phyloP scores from a whole-genome alignment of 2,797 vertebrate species.

The Clarias laeviceps region DNA sequence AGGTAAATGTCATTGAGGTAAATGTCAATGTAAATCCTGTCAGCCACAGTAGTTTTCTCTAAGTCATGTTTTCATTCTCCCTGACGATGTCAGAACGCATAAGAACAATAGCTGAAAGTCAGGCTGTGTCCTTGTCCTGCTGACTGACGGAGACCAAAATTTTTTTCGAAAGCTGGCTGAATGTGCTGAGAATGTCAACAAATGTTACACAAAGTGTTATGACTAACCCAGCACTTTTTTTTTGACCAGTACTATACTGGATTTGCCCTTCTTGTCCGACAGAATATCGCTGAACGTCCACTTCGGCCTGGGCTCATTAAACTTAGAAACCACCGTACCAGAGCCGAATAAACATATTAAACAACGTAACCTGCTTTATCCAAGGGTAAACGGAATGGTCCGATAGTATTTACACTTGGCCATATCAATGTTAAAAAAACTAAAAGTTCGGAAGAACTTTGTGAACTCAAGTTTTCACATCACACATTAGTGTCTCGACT shows the following conservation, averaged over 20 bases:
- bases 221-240: background rate
- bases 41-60: background rate
- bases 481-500: too few species aligned
- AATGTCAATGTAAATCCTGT: background rate
- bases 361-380: background rate
- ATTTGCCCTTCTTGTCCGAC: background rate
- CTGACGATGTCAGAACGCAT: background rate
- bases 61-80: background rate
- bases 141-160: background rate
- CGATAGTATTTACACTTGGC: background rate
- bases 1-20: slow-evolving; percentile 1
- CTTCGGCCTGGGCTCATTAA: background rate
- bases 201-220: background rate
- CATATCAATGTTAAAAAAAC: background rate
- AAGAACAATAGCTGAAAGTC: background rate
- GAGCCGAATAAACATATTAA: background rate
- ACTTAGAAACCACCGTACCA: background rate
- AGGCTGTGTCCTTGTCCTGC: background rate
- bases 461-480: background rate
- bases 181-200: background rate
- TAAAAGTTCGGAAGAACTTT: background rate
- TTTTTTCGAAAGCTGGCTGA: too few species aligned
- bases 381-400: background rate
- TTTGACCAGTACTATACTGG: background rate
- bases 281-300: background rate